Conservation (phyloP, 1,140 invertebrate species). For the Euglossa dilemma region DNA sequence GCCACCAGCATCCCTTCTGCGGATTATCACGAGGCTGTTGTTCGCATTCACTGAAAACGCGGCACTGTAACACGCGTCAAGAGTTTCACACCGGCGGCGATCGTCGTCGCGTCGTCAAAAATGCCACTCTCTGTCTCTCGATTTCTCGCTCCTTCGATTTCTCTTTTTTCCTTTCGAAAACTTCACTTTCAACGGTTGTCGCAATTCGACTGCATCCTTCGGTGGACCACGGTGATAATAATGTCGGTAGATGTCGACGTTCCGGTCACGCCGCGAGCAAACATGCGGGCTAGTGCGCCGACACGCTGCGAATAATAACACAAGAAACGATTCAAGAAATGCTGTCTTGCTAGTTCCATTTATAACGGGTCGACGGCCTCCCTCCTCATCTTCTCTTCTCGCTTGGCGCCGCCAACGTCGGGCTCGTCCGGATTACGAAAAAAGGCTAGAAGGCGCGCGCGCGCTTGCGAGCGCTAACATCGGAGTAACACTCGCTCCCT, state of each 20-base stretch:
- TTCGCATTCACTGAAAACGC: neutral
- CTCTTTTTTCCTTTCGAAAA: conserved; percentile 28
- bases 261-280: conserved; percentile 39
- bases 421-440: conserved; percentile 62
- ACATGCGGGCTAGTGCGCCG: conserved; percentile 40
- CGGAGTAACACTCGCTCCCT: conserved; percentile 12
- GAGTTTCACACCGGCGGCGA: conserved; percentile 25
- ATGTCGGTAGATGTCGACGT: conserved; percentile 11
- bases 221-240: conserved; percentile 12
- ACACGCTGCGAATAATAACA: conserved; percentile 68
- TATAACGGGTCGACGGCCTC: conserved; percentile 70
- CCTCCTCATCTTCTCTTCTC: conserved; percentile 67
- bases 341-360: conserved; percentile 65
- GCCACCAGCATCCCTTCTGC: neutral
- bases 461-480: conserved; percentile 9
- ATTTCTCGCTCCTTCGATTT: conserved; percentile 39
- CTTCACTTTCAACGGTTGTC: conserved; percentile 23
- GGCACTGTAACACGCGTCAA: neutral
- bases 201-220: neutral
- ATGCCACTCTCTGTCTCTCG: conserved; percentile 33
- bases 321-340: conserved; percentile 67
- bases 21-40: neutral
- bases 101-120: conserved; percentile 21
- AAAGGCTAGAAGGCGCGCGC: conserved; percentile 36
- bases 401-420: conserved; percentile 68